These are phyloP conservation scores for Sceloporus tristichus DNA, from an alignment of 2,113 vertebrate genomes.

Conservation along the genomic window DNA sequence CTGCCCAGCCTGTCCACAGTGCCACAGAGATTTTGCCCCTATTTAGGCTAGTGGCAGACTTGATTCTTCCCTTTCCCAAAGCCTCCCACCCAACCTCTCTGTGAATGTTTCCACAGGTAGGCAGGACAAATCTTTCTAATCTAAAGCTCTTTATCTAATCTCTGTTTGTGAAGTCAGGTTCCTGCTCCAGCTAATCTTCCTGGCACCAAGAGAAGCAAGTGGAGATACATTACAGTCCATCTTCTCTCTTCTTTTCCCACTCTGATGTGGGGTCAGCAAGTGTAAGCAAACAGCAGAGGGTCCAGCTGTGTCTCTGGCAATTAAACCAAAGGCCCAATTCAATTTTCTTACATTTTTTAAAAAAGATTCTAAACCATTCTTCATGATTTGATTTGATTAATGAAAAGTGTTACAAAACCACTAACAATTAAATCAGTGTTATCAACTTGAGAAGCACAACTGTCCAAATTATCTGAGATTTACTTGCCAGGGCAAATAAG, in stretches of 20 bases:
- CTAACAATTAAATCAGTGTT: not conserved
- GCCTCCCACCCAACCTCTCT: not conserved
- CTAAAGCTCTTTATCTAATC: conserved; percentile 24
- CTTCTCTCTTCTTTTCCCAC: not conserved
- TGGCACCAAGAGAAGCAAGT: not conserved
- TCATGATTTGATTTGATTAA: not conserved
- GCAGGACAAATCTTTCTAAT: not conserved
- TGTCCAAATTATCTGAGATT: not conserved
- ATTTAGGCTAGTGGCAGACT: not conserved
- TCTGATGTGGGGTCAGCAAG: not conserved
- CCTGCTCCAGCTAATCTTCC: not conserved
- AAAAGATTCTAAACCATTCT: not conserved
- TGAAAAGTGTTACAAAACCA: not conserved
- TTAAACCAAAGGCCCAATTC: not conserved
- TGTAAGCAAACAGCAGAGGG: not conserved
- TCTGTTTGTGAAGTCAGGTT: not conserved
- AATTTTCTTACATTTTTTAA: not conserved
- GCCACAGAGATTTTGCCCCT: not conserved
- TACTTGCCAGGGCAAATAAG: not conserved
- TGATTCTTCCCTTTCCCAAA: not conserved
- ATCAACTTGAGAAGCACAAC: not conserved
- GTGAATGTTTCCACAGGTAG: not conserved
- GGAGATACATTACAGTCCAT: not conserved
- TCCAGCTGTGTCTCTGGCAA: not conserved
- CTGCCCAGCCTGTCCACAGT: not conserved